Evolutionary conservation across 1,140 invertebrate species (phyloP), one percentile per base, ranked within the genome.

Genomic region (Anagrus nilaparvatae): DNA sequence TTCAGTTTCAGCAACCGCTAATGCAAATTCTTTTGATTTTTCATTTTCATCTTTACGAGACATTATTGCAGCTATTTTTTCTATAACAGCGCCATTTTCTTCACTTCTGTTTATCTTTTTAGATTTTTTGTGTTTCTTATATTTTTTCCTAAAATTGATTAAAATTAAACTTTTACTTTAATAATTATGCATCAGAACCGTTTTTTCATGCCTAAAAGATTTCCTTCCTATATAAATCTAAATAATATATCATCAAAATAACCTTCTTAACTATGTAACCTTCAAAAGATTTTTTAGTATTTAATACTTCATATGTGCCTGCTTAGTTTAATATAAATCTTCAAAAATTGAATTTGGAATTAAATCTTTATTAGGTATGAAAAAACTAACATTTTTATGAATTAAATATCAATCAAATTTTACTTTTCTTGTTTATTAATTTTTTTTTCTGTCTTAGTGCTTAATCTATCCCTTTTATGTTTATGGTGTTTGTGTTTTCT

Each of bases 1-100:
- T 48, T 77, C 79, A 0, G 82, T 82, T 21, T 78, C 79, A 39
- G 81, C 74, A 24, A 81, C 74, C 62, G 82, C 76, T 38, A 80
- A 57, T 6, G 50, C 31, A 16, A 53, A 43, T 49, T 44, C 53
- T 35, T 59, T 57, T 6, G 55, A 32, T 55, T 63, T 69, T 4
- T 63, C 63, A 58, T 65, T 66, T 17, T 60, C 43, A 48, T 48
- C 55, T 52, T 68, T 61, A 12, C 55, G 34, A 45, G 5, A 39
- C 18, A 37, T 46, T 33, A 32, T 51, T 10, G 32, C 3, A 20
- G 28, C 39, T 46, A 47, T 54, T 56, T 64, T 38, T 29, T 58
- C 55, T 28, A 62, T 61, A 7, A 54, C 37, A 1, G 59, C 52
- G 34, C 65, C 64, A 18, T 58, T 49, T 34, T 62, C 59, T 35